Evolutionary conservation across 2,797 vertebrate genomes (phyloP).

Genomic region (Manis crassicaudata): DNA sequence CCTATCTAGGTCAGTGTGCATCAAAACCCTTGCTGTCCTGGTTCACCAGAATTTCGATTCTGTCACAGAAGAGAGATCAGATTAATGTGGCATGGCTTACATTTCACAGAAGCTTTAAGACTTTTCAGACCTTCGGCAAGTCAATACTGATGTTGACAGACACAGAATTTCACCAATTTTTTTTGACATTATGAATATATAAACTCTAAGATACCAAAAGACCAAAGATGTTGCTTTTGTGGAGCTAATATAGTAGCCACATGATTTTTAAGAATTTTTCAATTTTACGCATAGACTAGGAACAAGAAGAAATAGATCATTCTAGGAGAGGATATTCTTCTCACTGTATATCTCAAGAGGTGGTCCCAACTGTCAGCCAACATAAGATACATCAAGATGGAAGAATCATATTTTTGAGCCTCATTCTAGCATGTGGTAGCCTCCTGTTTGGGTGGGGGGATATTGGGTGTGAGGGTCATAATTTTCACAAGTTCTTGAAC

Average conservation of each 20-base stretch:
- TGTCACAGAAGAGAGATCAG: background rate
- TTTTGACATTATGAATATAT: background rate
- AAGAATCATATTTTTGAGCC: background rate
- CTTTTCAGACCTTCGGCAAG: background rate
- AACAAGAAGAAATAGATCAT: background rate
- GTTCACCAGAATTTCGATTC: background rate
- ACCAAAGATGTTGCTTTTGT: background rate
- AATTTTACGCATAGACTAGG: background rate
- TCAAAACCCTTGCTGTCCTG: background rate
- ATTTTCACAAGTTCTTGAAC: background rate
- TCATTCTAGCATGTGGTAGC: too few species aligned
- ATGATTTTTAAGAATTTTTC: background rate
- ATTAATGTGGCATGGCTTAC: background rate
- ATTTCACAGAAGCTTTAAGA: background rate
- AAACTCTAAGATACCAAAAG: background rate
- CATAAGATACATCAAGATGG: too few species aligned
- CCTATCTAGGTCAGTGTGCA: accelerated
- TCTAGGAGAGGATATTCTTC: background rate
- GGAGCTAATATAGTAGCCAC: background rate
- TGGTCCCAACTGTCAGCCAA: too few species aligned
- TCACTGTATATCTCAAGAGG: background rate
- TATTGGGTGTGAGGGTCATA: accelerated
- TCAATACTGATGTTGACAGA: background rate
- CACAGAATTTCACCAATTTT: background rate
- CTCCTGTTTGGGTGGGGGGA: accelerated